phyloP scores from a whole-genome alignment of 2,797 vertebrate genomes.

The Erethizon dorsatum region DNA sequence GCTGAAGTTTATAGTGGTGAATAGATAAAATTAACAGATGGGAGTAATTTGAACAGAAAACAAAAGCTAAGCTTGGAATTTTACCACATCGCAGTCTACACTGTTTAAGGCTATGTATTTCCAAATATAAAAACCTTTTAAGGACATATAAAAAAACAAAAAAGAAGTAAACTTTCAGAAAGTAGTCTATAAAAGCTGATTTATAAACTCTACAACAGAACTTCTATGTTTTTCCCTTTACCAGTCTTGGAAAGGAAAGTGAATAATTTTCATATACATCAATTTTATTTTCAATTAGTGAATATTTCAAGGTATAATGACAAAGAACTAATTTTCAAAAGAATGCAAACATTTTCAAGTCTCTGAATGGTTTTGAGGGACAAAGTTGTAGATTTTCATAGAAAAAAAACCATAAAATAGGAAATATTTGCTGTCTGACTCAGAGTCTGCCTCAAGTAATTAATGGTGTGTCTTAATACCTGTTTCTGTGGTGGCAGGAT shows the following conservation, averaged over 20 bases:
- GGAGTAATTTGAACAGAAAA: not conserved
- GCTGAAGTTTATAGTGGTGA: not conserved
- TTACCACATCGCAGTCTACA: not conserved
- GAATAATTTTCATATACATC: not conserved
- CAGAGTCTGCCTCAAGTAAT: not conserved
- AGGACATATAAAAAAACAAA: not conserved
- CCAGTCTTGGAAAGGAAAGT: not conserved
- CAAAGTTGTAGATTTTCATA: not conserved
- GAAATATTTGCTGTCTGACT: not conserved
- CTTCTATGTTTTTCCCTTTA: not conserved
- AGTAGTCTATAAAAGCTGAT: not conserved
- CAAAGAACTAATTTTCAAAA: not conserved
- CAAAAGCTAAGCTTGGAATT: not conserved
- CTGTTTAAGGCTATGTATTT: not conserved
- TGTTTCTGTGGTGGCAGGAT: not conserved
- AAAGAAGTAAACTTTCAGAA: not conserved
- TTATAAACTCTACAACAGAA: not conserved
- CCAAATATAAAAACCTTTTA: not conserved
- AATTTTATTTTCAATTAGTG: not conserved
- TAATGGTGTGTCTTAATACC: not conserved
- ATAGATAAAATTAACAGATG: not conserved
- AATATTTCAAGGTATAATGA: not conserved
- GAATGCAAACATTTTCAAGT: not conserved
- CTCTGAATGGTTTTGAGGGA: not conserved
- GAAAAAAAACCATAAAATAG: not conserved